Percentiles rank a stretch among this genome's conserved stretches.
Evolutionary conservation across 2,888 invertebrate genomes (phyloP).

Genomic region (Dryobota labecula): DNA sequence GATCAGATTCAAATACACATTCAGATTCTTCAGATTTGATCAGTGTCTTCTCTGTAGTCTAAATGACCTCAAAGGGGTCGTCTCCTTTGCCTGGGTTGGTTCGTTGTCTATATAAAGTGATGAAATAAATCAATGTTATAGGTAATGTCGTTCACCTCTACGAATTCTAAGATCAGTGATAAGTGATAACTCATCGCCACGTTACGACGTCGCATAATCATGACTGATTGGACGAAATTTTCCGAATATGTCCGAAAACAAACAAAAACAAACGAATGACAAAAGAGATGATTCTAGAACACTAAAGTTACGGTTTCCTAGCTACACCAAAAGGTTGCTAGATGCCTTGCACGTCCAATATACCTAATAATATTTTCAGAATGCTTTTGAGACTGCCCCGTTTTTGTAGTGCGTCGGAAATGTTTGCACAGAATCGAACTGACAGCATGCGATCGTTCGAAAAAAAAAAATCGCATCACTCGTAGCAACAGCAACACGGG

Average conservation of each 20-base stretch:
- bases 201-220: constrained; percentile 16
- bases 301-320: too few relatives aligned
- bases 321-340: too few relatives aligned
- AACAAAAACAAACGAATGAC: constrained; percentile 43
- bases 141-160: constrained; percentile 45
- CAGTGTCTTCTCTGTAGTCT: not conserved
- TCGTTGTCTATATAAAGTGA: not conserved
- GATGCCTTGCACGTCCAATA: too few relatives aligned
- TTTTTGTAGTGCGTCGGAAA: too few relatives aligned
- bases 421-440: too few relatives aligned
- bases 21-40: not conserved
- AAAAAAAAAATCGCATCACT: too few relatives aligned
- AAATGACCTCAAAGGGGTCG: not conserved
- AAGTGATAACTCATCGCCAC: constrained; percentile 2
- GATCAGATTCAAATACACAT: too few relatives aligned
- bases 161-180: constrained; percentile 7
- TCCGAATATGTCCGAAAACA: constrained; percentile 28
- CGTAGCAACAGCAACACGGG: too few relatives aligned
- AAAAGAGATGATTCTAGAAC: constrained; percentile 5
- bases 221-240: constrained; percentile 43
- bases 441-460: too few relatives aligned
- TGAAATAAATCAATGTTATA: constrained; percentile 46
- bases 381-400: too few relatives aligned
- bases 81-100: not conserved
- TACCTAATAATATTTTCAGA: too few relatives aligned